Conservation (phyloP, 2,113 vertebrate genomes). For the Macquaria ambigua region DNA sequence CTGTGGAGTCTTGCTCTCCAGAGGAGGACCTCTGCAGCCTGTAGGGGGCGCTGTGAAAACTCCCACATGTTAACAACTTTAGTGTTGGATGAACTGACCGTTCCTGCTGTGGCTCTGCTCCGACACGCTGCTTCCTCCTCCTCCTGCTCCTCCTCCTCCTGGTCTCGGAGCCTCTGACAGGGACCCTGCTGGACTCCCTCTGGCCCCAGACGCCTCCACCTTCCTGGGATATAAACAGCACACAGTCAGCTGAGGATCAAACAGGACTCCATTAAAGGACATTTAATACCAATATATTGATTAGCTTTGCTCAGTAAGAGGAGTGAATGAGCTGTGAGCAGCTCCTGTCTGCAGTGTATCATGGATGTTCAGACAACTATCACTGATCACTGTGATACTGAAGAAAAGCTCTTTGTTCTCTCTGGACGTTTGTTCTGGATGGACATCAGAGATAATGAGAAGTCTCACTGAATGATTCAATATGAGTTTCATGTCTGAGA, state of each 20-base stretch:
- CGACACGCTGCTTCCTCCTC: constrained; percentile 62
- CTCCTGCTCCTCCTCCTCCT: constrained; percentile 60
- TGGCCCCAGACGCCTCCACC: constrained; percentile 73
- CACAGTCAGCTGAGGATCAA: background rate
- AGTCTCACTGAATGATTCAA: too few relatives aligned
- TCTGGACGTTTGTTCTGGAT: too few relatives aligned
- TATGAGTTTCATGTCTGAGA: too few relatives aligned
- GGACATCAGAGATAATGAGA: too few relatives aligned
- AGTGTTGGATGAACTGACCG: constrained; percentile 44
- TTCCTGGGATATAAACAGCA: constrained; percentile 82
- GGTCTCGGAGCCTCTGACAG: constrained; percentile 76
- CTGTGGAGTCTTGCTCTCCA: background rate
- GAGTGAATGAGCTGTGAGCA: too few relatives aligned
- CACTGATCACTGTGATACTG: too few relatives aligned
- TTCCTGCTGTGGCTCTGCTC: constrained; percentile 85
- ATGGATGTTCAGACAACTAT: too few relatives aligned
- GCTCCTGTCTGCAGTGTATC: too few relatives aligned
- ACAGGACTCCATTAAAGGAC: too few relatives aligned
- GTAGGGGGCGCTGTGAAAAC: background rate
- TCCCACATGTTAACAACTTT: background rate
- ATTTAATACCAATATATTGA: too few relatives aligned
- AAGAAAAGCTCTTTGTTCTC: too few relatives aligned
- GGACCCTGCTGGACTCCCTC: constrained; percentile 74
- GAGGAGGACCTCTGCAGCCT: background rate
- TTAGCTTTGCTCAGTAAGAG: too few relatives aligned